Conservation (phyloP, 2,797 vertebrate species). For the Sphenodon punctatus region DNA sequence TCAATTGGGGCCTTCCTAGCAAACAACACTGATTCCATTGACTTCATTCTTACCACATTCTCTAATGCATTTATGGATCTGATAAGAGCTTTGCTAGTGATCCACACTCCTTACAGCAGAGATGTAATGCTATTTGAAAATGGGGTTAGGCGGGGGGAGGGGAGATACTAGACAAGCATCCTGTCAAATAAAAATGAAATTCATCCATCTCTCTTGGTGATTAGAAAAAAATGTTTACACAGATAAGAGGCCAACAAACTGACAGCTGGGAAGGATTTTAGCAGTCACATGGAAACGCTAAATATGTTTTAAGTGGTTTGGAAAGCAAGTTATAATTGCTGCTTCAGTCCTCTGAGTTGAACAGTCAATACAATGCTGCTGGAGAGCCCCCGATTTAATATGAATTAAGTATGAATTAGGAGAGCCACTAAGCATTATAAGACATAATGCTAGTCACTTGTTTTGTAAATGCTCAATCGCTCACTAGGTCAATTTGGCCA, state of each 20-base stretch:
- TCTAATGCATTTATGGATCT: constrained; percentile 69
- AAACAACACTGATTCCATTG: constrained; percentile 60
- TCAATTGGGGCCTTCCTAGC: constrained; percentile 50
- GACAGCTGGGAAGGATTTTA: constrained; percentile 52
- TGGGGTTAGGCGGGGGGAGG: no score
- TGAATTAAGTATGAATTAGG: neutral
- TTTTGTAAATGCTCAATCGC: no score
- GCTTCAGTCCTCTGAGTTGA: constrained; percentile 18
- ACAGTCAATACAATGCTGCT: neutral
- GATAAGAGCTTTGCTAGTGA: constrained; percentile 55
- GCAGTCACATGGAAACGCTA: neutral
- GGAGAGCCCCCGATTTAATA: neutral
- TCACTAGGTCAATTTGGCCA: no score
- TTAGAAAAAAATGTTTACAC: neutral
- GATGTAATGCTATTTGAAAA: no score
- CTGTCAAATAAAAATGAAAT: constrained; percentile 51
- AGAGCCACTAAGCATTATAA: no score
- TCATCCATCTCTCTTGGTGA: constrained; percentile 14
- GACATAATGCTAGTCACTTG: no score
- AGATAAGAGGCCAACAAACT: neutral
- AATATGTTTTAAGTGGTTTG: constrained; percentile 29
- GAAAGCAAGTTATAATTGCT: constrained; percentile 30
- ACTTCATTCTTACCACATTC: constrained; percentile 45
- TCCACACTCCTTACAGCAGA: neutral
- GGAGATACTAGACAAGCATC: neutral